phyloP scores from a whole-genome alignment of 53 echinoderm and acorn worm genomes.

The Mesocentrotus franciscanus region DNA sequence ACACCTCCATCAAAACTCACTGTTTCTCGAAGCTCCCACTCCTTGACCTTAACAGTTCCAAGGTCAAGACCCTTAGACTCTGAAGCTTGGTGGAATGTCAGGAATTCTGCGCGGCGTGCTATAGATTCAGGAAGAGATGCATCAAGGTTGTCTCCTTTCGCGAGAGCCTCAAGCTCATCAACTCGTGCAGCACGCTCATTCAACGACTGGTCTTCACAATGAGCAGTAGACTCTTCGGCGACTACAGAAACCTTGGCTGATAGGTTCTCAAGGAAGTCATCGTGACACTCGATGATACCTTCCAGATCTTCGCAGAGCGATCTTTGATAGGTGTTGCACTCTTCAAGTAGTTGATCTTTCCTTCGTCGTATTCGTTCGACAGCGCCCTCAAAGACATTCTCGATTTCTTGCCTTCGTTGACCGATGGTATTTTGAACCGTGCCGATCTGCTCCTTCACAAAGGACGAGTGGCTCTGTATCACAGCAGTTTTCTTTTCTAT shows the following conservation, averaged over 20 bases:
- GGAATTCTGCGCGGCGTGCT: neutral
- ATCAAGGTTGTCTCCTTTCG: neutral
- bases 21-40: neutral
- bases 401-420: constrained; percentile 29
- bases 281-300: neutral
- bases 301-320: constrained; percentile 6
- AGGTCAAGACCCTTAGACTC: neutral
- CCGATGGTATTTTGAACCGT: neutral
- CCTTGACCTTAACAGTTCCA: neutral
- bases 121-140: constrained; percentile 11
- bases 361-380: neutral
- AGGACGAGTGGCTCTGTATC: neutral
- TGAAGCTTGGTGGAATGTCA: neutral
- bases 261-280: neutral
- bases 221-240: neutral
- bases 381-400: neutral
- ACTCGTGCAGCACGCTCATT: neutral
- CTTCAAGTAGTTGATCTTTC: neutral
- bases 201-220: neutral
- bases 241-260: constrained; percentile 5
- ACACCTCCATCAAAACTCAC: constrained; percentile 8
- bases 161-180: neutral
- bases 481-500: neutral
- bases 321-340: neutral
- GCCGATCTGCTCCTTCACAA: neutral